phyloP scores from a whole-genome alignment of 1,140 invertebrate genomes.

The Penaeus japonicus region DNA sequence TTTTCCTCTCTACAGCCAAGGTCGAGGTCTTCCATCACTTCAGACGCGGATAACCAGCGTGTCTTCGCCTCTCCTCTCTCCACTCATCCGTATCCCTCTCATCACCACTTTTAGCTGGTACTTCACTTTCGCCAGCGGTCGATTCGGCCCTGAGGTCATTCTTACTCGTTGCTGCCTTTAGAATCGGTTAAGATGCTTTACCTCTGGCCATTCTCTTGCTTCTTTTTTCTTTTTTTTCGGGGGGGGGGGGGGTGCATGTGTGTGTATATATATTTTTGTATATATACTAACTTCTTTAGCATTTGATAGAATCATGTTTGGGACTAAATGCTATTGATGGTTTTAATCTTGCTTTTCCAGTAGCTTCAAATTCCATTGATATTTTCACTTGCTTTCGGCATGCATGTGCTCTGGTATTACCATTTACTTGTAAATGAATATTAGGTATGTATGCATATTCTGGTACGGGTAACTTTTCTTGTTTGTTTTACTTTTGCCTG shows the following conservation, averaged over 20 bases:
- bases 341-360: too few species aligned
- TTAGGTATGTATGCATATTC: too few species aligned
- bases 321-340: too few species aligned
- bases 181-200: neutral
- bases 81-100: neutral
- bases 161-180: neutral
- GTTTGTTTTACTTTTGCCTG: too few species aligned
- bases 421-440: too few species aligned
- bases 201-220: neutral
- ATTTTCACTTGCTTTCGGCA: too few species aligned
- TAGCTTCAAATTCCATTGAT: too few species aligned
- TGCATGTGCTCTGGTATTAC: too few species aligned
- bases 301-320: too few species aligned
- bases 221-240: too few species aligned
- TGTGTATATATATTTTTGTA: neutral
- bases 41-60: conserved; percentile 14
- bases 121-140: neutral
- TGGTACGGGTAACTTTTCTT: too few species aligned
- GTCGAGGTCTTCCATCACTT: conserved; percentile 3
- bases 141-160: neutral
- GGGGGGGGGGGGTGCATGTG: too few species aligned
- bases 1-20: conserved; percentile 8
- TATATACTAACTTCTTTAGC: neutral
- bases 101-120: conserved; percentile 1
- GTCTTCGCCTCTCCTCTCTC: neutral